Evolutionary conservation across 2,797 vertebrate species (phyloP).

Genomic region (Allochrocebus solatus): DNA sequence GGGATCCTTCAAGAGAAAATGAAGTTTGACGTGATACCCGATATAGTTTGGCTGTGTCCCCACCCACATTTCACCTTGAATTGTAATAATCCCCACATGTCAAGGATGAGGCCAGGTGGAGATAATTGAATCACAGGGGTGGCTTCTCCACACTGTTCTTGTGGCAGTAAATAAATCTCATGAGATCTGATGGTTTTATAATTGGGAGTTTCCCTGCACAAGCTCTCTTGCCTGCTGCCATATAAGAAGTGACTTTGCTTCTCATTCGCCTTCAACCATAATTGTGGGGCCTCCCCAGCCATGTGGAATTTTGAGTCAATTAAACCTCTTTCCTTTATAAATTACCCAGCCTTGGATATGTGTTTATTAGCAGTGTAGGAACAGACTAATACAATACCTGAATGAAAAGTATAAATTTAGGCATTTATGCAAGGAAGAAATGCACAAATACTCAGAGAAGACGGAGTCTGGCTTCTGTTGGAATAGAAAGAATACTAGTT

Average conservation of each 20-base stretch:
- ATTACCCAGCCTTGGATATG: not conserved
- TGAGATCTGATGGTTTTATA: not conserved
- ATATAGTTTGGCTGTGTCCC: not conserved
- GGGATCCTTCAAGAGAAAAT: not conserved
- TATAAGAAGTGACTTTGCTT: not conserved
- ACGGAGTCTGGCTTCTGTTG: not conserved
- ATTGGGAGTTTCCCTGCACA: not conserved
- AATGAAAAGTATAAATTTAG: not conserved
- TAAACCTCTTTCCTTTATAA: not conserved
- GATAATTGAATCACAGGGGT: not conserved
- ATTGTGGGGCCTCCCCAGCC: not conserved
- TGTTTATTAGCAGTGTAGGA: no score
- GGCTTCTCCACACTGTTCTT: not conserved
- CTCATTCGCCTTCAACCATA: not conserved
- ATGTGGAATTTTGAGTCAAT: not conserved
- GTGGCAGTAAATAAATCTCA: not conserved
- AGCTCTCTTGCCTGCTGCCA: not conserved
- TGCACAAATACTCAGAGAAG: not conserved
- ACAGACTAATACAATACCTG: no score
- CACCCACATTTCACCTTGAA: not conserved
- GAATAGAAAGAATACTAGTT: not conserved
- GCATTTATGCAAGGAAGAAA: not conserved
- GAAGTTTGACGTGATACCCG: not conserved
- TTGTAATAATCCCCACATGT: not conserved
- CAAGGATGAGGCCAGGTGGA: not conserved